These are phyloP conservation scores for Acomys russatus DNA, from an alignment of 2,797 vertebrate species.

Conservation along the genomic window DNA sequence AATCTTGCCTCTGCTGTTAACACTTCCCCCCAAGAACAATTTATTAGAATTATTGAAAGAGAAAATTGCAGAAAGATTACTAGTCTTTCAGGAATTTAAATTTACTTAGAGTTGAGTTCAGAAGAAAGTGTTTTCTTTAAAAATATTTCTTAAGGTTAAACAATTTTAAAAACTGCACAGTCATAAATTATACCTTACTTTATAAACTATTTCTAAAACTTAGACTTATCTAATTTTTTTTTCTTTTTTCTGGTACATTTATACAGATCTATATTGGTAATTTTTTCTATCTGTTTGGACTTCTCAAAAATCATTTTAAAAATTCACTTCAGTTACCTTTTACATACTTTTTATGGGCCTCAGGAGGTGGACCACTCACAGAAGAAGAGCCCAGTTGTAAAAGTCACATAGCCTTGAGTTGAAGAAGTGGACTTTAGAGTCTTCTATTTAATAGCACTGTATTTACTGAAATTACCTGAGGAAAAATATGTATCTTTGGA, in stretches of 20 bases:
- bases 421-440: not conserved
- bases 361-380: not conserved
- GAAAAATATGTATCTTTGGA: conserved; percentile 2
- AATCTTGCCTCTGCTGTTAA: conserved; percentile 41
- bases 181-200: conserved; percentile 50
- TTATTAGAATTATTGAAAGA: conserved; percentile 49
- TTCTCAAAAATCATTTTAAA: conserved; percentile 38
- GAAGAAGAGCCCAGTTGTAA: not conserved
- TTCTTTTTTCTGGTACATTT: not conserved
- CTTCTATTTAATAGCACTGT: conserved; percentile 30
- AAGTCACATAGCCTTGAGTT: not conserved
- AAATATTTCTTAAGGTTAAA: conserved; percentile 42
- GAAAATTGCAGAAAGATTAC: conserved; percentile 52
- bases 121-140: not conserved
- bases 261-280: conserved; percentile 57
- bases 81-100: conserved; percentile 48
- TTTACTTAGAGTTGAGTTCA: conserved; percentile 41
- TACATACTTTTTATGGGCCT: not conserved
- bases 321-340: conserved; percentile 2
- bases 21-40: conserved; percentile 41
- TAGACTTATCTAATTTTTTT: not conserved
- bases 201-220: conserved; percentile 55
- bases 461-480: conserved; percentile 61
- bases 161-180: conserved; percentile 29
- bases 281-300: conserved; percentile 28